Conservation (phyloP, 2,797 vertebrate species). For the Paedocypris micromegethes region DNA sequence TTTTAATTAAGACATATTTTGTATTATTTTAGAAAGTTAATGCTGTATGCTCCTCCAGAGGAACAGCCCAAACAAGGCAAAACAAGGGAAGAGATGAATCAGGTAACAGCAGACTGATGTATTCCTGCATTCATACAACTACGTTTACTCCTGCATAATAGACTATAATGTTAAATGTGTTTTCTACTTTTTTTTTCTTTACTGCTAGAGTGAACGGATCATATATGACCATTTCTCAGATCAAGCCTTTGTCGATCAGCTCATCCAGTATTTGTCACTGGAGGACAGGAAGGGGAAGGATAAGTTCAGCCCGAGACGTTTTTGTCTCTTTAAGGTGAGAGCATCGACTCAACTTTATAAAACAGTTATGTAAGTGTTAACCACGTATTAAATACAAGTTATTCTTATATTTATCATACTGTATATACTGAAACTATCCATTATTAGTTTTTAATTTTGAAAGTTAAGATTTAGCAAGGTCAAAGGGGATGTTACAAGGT, state of each 20-base stretch:
- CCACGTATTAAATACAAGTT: too few species aligned
- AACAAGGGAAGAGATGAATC: conserved; percentile 82
- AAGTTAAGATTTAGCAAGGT: too few species aligned
- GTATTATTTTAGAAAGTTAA: conserved; percentile 72
- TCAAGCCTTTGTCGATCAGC: conserved; percentile 86
- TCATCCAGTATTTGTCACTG: conserved; percentile 92
- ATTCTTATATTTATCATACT: too few species aligned
- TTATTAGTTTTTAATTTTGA: too few species aligned
- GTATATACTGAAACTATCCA: too few species aligned
- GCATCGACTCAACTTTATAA: too few species aligned
- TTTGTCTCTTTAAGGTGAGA: conserved; percentile 96
- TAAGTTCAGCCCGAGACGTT: conserved; percentile 95
- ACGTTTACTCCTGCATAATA: too few species aligned
- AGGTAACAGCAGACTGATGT: conserved; percentile 64
- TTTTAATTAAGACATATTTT: conserved; percentile 3
- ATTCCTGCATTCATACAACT: neutral
- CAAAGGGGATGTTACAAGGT: too few species aligned
- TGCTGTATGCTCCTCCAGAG: conserved; percentile 81
- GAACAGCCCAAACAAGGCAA: conserved; percentile 86
- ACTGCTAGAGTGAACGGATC: conserved; percentile 83
- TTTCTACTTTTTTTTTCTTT: conserved; percentile 15
- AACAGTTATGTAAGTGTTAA: too few species aligned
- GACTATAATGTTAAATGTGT: neutral
- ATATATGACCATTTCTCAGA: conserved; percentile 95
- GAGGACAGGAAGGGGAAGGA: conserved; percentile 98